These are phyloP conservation scores for Hapalemur alaotrensis DNA, from an alignment of 2,797 vertebrate species.

Conservation along the genomic window DNA sequence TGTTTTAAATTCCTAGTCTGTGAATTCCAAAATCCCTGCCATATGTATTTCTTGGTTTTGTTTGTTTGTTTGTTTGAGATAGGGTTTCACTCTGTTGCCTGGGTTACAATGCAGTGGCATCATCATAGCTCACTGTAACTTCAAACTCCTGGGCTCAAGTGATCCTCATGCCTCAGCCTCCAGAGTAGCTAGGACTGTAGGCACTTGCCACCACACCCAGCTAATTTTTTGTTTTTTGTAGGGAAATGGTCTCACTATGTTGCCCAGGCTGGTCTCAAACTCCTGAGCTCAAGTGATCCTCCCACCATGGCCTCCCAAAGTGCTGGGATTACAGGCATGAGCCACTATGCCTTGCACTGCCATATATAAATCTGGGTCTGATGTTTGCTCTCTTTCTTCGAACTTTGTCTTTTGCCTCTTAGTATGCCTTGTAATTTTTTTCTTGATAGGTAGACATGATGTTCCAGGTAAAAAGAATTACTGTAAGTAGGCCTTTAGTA, in stretches of 20 bases:
- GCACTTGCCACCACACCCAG: too few species aligned
- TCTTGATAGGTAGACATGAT: neutral
- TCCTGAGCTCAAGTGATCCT: too few species aligned
- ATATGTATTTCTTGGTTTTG: neutral
- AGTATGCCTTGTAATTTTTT: neutral
- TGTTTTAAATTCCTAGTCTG: neutral
- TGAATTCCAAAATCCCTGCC: neutral
- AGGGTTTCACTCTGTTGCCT: too few species aligned
- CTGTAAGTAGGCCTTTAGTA: neutral
- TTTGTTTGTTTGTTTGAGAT: too few species aligned
- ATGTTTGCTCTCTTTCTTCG: neutral
- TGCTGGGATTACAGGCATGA: neutral
- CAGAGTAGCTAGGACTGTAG: too few species aligned
- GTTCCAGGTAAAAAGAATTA: neutral
- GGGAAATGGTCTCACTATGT: too few species aligned
- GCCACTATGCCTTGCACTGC: neutral
- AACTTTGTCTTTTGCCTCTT: neutral
- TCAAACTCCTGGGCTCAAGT: too few species aligned
- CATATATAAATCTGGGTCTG: neutral
- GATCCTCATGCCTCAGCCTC: too few species aligned
- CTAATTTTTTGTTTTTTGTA: too few species aligned
- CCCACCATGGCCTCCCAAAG: neutral
- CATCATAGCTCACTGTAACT: too few species aligned
- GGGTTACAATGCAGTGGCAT: too few species aligned
- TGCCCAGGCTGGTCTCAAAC: too few species aligned